These are phyloP conservation scores for Drosophila rubida DNA, from an alignment of 2,888 invertebrate genomes.

Conservation along the genomic window DNA sequence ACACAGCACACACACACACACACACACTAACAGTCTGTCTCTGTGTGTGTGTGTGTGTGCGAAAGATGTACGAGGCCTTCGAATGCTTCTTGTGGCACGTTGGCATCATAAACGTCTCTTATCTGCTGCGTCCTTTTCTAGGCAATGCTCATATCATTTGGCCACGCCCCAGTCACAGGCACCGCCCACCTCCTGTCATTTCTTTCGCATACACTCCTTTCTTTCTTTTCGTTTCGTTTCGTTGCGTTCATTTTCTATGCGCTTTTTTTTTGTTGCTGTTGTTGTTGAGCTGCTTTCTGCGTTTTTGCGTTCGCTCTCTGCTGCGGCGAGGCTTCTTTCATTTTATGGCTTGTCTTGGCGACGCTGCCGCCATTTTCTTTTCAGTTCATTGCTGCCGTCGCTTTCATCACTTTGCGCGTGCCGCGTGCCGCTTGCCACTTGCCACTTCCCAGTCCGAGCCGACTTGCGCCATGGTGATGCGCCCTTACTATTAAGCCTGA, in stretches of 20 bases:
- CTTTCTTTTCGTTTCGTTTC: conserved; percentile 11
- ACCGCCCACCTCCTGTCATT: conserved; percentile 30
- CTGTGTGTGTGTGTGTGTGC: conserved; percentile 19
- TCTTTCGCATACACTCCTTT: conserved; percentile 41
- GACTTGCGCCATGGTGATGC: not conserved
- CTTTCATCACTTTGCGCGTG: conserved; percentile 52
- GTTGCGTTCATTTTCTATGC: not conserved
- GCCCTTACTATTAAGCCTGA: conserved; percentile 62
- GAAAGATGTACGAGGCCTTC: conserved; percentile 37
- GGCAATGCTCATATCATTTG: conserved; percentile 47
- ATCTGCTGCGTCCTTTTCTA: conserved; percentile 64
- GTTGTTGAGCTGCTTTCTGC: conserved; percentile 1
- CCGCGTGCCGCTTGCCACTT: not conserved
- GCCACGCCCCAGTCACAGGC: conserved; percentile 42
- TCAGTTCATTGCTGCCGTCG: conserved; percentile 67
- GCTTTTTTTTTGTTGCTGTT: not conserved
- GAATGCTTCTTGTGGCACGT: conserved; percentile 58
- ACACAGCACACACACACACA: conserved; percentile 8
- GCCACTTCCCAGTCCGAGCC: not conserved
- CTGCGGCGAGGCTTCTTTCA: conserved; percentile 45
- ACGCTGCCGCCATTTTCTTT: conserved; percentile 65
- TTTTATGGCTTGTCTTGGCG: conserved; percentile 66
- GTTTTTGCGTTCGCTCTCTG: not conserved
- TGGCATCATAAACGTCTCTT: conserved; percentile 76
- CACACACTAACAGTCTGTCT: not conserved